Conservation (phyloP, 2,888 invertebrate species). For the Drosophila nr. perissopoda region DNA sequence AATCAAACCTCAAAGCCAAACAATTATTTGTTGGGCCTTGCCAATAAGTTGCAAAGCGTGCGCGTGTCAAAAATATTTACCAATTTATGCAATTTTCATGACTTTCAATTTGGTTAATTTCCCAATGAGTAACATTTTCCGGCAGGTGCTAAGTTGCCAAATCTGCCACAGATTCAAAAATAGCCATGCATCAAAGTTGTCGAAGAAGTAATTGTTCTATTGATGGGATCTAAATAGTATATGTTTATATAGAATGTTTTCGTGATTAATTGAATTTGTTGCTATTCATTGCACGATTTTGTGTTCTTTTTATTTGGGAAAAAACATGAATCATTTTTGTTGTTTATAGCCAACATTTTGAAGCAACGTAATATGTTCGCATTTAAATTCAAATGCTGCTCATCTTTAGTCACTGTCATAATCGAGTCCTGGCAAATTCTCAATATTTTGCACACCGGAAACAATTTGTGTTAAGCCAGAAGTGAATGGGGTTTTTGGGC, state of each 20-base stretch:
- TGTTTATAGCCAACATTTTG: background rate
- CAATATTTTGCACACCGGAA: constrained; percentile 31
- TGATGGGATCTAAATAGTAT: constrained; percentile 4
- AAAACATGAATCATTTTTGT: constrained; percentile 27
- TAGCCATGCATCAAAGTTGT: background rate
- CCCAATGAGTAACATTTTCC: constrained; percentile 34
- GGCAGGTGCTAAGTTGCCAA: constrained; percentile 7
- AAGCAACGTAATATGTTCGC: background rate
- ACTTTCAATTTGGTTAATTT: constrained; percentile 33
- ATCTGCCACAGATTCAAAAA: constrained; percentile 19
- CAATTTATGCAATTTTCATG: constrained; percentile 29
- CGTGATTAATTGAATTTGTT: constrained; percentile 1
- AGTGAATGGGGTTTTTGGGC: constrained; percentile 8
- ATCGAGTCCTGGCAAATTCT: constrained; percentile 38
- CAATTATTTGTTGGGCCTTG: constrained; percentile 59
- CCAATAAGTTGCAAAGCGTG: constrained; percentile 26
- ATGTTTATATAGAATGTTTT: constrained; percentile 3
- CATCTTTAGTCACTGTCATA: constrained; percentile 3
- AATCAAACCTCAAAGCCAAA: constrained; percentile 76
- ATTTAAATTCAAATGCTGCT: constrained; percentile 17
- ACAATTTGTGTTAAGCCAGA: constrained; percentile 57
- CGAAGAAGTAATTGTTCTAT: background rate
- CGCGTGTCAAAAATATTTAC: constrained; percentile 34
- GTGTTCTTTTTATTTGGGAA: background rate
- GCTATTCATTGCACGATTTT: constrained; percentile 23